These are phyloP conservation scores for Abrostola triplasia DNA, from an alignment of 2,888 invertebrate species.

Conservation along the genomic window DNA sequence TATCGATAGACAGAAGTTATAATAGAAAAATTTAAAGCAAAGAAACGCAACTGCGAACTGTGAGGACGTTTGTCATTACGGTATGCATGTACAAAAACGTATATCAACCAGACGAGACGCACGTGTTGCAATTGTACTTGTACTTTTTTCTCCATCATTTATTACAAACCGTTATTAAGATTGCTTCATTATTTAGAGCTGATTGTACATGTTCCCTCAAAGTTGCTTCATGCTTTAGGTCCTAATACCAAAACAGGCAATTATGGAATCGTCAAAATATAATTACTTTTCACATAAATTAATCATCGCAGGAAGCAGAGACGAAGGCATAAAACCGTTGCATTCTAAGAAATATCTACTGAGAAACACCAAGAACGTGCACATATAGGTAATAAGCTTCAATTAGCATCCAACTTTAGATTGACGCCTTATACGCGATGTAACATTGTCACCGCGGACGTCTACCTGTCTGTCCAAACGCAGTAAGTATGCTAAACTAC, in stretches of 20 bases:
- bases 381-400: conserved; percentile 23
- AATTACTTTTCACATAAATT: neutral
- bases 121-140: conserved; percentile 28
- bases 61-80: conserved; percentile 24
- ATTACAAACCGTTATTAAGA: neutral
- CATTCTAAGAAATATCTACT: conserved; percentile 38
- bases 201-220: too few species aligned
- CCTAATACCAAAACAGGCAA: too few species aligned
- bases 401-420: conserved; percentile 56
- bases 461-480: conserved; percentile 64
- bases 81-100: conserved; percentile 9
- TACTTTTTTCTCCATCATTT: conserved; percentile 14
- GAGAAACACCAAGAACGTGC: conserved; percentile 28
- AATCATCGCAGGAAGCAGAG: neutral
- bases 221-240: too few species aligned
- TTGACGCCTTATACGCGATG: conserved; percentile 40
- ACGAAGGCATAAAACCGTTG: conserved; percentile 4
- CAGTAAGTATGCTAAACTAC: conserved; percentile 50
- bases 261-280: too few species aligned
- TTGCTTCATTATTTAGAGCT: neutral
- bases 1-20: too few species aligned
- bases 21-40: neutral
- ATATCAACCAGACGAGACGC: conserved; percentile 18
- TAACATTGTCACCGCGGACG: conserved; percentile 37
- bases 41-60: conserved; percentile 17